Conservation (phyloP, 2,888 invertebrate species). For the Hesperia comma region DNA sequence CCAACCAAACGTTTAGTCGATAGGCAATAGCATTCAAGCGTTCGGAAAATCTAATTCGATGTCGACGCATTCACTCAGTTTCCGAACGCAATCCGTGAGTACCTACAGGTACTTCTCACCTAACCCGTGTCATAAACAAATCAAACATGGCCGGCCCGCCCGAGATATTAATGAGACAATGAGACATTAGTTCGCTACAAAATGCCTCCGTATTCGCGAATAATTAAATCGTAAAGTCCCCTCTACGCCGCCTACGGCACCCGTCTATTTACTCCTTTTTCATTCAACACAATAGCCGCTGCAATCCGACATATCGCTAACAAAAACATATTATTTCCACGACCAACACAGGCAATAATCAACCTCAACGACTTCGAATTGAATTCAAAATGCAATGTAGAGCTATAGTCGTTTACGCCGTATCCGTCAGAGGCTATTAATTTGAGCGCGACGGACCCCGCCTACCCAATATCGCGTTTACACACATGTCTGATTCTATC, state of each 20-base stretch:
- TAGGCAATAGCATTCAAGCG: conserved; percentile 40
- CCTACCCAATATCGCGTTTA: conserved; percentile 80
- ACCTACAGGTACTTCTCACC: conserved; percentile 58
- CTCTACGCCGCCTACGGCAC: conserved; percentile 81
- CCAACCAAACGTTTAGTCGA: conserved; percentile 32
- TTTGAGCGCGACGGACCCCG: conserved; percentile 83
- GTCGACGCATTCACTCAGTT: conserved; percentile 48
- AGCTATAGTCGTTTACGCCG: conserved; percentile 66
- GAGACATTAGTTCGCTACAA: conserved; percentile 84
- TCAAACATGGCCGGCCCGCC: conserved; percentile 81
- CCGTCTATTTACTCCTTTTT: conserved; percentile 83
- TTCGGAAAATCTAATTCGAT: conserved; percentile 54
- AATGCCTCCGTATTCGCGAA: conserved; percentile 84
- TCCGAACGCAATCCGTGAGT: conserved; percentile 51
- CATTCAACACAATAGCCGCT: conserved; percentile 83
- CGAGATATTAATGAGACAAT: conserved; percentile 84
- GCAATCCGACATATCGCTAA: conserved; percentile 71
- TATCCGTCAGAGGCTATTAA: conserved; percentile 78
- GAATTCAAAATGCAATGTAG: conserved; percentile 46
- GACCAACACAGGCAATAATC: conserved; percentile 42
- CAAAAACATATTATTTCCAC: conserved; percentile 58
- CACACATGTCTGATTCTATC: conserved; percentile 78
- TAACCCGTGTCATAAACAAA: conserved; percentile 81
- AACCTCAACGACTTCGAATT: conserved; percentile 47
- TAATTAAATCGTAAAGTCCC: conserved; percentile 85